A percentile compares a stretch with the other conserved stretches of the same genome.
Evolutionary conservation across 2,113 vertebrate genomes (phyloP).

Genomic region (Microcebus tavaratra): DNA sequence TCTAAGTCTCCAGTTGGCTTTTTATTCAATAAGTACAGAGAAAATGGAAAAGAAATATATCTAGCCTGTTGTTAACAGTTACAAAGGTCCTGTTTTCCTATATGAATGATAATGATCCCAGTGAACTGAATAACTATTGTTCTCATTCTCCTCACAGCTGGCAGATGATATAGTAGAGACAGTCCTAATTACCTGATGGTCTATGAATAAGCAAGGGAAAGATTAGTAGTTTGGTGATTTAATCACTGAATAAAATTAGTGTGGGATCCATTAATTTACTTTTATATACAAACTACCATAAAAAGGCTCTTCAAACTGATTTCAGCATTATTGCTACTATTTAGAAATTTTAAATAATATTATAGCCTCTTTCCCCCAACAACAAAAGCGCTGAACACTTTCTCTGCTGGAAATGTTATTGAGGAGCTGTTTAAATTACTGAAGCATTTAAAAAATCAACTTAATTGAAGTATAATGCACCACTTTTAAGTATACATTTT

Average conservation of each 20-base stretch:
- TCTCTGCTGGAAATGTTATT: constrained; percentile 58
- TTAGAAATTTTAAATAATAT: constrained; percentile 64
- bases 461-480: constrained; percentile 54
- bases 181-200: constrained; percentile 62
- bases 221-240: constrained; percentile 63
- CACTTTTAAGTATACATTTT: constrained; percentile 26
- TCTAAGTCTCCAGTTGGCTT: background rate
- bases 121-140: constrained; percentile 58
- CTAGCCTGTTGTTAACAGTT: constrained; percentile 38
- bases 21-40: constrained; percentile 41
- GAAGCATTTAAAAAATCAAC: constrained; percentile 47
- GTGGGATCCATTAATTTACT: constrained; percentile 64
- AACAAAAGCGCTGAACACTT: constrained; percentile 49
- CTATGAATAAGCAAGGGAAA: constrained; percentile 68
- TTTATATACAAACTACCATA: constrained; percentile 61
- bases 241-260: constrained; percentile 72
- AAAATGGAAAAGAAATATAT: constrained; percentile 31
- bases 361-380: background rate
- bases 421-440: constrained; percentile 59
- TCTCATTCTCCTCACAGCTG: constrained; percentile 68
- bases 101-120: constrained; percentile 60
- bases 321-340: constrained; percentile 50
- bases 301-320: constrained; percentile 57
- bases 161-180: constrained; percentile 59
- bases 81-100: constrained; percentile 61